phyloP scores from a whole-genome alignment of 37 sponge, comb jelly and placozoan species.

The Agelas oroides region DNA sequence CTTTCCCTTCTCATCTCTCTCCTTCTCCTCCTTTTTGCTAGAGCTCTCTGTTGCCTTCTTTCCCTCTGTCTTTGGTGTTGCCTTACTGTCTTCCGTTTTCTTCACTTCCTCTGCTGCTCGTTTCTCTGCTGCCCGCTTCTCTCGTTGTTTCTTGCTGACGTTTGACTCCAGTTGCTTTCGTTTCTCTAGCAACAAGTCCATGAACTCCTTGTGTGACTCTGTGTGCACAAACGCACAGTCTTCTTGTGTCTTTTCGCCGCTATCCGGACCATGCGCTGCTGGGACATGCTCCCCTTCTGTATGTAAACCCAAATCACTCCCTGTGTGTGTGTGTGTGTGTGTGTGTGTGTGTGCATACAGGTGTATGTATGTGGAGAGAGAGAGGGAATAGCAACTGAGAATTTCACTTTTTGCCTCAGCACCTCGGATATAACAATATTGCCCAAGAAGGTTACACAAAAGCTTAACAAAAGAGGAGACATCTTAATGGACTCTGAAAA shows the following conservation, averaged over 20 bases:
- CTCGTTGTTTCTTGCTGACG: constrained; percentile 6
- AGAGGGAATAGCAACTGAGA: too few species aligned
- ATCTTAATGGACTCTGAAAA: too few species aligned
- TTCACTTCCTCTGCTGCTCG: not conserved
- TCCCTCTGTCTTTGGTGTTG: not conserved
- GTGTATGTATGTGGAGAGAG: too few species aligned
- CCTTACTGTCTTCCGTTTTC: not conserved
- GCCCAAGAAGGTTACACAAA: too few species aligned
- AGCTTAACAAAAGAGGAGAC: too few species aligned
- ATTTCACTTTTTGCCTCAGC: too few species aligned
- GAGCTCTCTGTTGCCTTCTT: not conserved
- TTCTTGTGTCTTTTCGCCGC: not conserved
- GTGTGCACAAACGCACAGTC: constrained; percentile 47
- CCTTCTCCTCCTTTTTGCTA: constrained; percentile 3
- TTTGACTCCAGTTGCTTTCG: constrained; percentile 26
- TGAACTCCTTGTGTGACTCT: constrained; percentile 47
- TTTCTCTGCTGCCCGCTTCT: constrained; percentile 1
- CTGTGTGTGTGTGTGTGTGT: constrained; percentile 15
- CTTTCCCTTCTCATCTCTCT: not conserved
- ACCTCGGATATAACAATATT: too few species aligned
- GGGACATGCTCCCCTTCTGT: not conserved
- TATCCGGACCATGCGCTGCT: not conserved
- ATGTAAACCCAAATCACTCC: constrained; percentile 22
- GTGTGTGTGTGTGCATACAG: not conserved
- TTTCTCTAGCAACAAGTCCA: constrained; percentile 68